Evolutionary conservation across 2,888 invertebrate genomes (phyloP).

Genomic region (Phengaris alcon): DNA sequence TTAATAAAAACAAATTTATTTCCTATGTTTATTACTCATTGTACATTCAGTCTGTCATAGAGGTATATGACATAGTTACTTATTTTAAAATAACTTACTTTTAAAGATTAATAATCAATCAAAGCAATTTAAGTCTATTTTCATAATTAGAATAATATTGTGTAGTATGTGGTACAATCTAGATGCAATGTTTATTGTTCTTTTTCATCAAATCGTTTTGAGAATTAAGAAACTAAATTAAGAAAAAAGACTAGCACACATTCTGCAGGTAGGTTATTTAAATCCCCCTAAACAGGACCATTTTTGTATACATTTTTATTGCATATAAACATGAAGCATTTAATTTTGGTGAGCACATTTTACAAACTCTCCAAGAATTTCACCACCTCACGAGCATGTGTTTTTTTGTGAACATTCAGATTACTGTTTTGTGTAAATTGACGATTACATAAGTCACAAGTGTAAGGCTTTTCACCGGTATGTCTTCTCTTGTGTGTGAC

Average conservation of each 20-base stretch:
- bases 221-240: neutral
- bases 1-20: neutral
- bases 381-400: slow-evolving; percentile 8
- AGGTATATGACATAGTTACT: neutral
- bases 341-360: neutral
- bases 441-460: slow-evolving; percentile 19
- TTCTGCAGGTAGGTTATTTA: neutral
- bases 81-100: neutral
- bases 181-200: neutral
- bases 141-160: neutral
- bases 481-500: slow-evolving; percentile 13
- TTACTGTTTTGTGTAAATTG: slow-evolving; percentile 25
- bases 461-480: slow-evolving; percentile 10
- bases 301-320: neutral
- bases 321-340: neutral
- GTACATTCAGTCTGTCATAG: neutral
- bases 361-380: slow-evolving; percentile 16
- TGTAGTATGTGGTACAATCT: neutral
- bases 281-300: neutral
- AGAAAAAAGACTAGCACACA: neutral
- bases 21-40: neutral
- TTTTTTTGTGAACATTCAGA: slow-evolving; percentile 23
- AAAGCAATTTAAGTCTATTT: too few species aligned
- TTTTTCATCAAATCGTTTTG: neutral
- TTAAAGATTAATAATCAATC: neutral